Conservation (phyloP, 2,888 invertebrate species). For the Magallana nippona region DNA sequence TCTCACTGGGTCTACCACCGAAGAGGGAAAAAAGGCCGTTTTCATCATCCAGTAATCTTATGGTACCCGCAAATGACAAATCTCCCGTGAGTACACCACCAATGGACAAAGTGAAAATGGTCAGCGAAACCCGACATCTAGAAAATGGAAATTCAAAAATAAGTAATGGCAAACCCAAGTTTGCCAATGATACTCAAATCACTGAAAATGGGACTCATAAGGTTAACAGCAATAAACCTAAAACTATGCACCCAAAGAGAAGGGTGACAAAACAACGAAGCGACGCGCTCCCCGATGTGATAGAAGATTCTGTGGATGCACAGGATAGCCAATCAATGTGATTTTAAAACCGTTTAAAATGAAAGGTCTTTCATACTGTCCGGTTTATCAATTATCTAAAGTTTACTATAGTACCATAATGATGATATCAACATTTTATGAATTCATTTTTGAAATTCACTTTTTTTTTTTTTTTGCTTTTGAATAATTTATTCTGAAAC, state of each 20-base stretch:
- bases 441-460: too few relatives aligned
- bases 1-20: background rate
- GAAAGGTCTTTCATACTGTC: background rate
- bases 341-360: background rate
- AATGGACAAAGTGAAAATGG: background rate
- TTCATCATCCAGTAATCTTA: background rate
- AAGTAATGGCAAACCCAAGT: too few relatives aligned
- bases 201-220: conserved; percentile 3
- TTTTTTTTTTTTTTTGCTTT: too few relatives aligned
- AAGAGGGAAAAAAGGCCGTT: background rate
- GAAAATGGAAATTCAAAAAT: too few relatives aligned
- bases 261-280: background rate
- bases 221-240: background rate
- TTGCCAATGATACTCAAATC: background rate
- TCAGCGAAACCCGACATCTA: too few relatives aligned
- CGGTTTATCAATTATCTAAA: too few relatives aligned
- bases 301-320: conserved; percentile 20
- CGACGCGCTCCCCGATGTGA: conserved; percentile 1
- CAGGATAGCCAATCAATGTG: background rate
- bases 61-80: background rate
- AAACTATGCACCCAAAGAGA: background rate
- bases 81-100: background rate
- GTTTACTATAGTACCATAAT: too few relatives aligned
- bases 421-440: too few relatives aligned
- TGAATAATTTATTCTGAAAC: too few relatives aligned